These are phyloP conservation scores for Chalcis sispes DNA, from an alignment of 2,888 invertebrate species.

Conservation along the genomic window DNA sequence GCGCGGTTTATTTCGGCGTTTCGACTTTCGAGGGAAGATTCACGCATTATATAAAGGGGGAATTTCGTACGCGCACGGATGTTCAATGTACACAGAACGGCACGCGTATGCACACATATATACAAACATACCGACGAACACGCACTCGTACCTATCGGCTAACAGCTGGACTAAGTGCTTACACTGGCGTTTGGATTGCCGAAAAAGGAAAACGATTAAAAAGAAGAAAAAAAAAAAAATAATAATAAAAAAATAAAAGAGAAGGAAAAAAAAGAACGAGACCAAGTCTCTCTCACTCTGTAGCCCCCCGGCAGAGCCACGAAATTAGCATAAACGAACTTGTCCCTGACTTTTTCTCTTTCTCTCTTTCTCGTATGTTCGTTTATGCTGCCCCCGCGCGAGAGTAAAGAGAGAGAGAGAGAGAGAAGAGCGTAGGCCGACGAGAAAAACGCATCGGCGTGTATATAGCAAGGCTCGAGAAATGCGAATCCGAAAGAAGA, in stretches of 20 bases:
- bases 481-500: neutral
- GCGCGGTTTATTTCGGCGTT: neutral
- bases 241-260: neutral
- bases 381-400: conserved; percentile 11
- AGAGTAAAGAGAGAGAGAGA: conserved; percentile 37
- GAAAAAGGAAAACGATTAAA: neutral
- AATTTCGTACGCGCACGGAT: neutral
- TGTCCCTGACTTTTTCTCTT: conserved; percentile 23
- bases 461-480: too few species aligned
- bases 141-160: conserved; percentile 39
- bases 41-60: conserved; percentile 12
- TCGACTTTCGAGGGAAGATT: conserved; percentile 14
- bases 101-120: conserved; percentile 15
- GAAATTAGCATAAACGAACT: conserved; percentile 65
- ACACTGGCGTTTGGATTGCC: conserved; percentile 48
- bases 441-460: neutral
- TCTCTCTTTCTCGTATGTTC: conserved; percentile 7
- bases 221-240: neutral
- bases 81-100: conserved; percentile 25
- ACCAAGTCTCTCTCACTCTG: conserved; percentile 1
- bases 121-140: too few species aligned
- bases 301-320: conserved; percentile 43
- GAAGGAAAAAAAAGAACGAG: conserved; percentile 48
- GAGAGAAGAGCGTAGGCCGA: conserved; percentile 41
- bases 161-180: conserved; percentile 66